These are phyloP conservation scores for Proteles cristata DNA, from an alignment of 2,113 vertebrate species.

Conservation along the genomic window DNA sequence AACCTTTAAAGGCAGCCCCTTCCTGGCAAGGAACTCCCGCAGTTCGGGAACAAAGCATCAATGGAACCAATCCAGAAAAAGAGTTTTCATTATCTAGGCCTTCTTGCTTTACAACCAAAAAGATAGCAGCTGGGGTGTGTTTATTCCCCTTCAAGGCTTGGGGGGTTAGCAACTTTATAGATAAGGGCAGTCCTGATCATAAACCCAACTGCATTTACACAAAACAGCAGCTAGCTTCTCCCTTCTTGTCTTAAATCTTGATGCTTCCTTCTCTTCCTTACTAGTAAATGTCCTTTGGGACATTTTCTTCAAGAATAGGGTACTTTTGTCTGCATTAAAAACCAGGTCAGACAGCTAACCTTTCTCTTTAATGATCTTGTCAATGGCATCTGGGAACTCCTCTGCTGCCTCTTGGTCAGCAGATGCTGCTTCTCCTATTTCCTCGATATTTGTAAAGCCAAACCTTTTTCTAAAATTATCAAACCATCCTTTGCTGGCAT, in stretches of 20 bases:
- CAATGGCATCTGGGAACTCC: background rate
- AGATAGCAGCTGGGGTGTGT: background rate
- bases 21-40: background rate
- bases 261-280: background rate
- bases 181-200: background rate
- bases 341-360: background rate
- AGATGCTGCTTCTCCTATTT: background rate
- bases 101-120: background rate
- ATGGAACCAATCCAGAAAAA: background rate
- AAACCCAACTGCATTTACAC: background rate
- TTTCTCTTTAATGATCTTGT: background rate
- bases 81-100: background rate
- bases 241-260: background rate
- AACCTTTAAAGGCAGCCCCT: background rate
- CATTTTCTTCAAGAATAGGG: background rate
- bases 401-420: background rate
- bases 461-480: background rate
- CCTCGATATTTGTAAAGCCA: background rate
- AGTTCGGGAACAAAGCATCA: background rate
- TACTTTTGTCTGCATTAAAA: background rate
- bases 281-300: background rate
- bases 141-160: background rate
- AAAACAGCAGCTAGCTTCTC: background rate
- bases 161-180: background rate
- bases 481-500: background rate